Conservation (phyloP, 1,140 invertebrate species). For the Achroia grisella region DNA sequence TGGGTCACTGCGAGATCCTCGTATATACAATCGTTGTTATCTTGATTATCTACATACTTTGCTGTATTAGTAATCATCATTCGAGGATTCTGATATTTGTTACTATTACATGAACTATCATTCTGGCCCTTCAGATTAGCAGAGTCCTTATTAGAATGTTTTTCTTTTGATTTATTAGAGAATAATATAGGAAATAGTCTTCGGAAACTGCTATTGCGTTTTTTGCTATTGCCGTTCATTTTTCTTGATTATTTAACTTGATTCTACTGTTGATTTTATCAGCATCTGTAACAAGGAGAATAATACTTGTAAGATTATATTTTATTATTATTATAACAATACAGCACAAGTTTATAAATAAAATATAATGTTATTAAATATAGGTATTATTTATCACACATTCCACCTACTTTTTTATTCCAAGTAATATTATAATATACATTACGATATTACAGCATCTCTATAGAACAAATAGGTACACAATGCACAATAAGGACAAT, state of each 20-base stretch:
- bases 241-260: conserved; percentile 1
- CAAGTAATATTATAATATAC: too few relatives aligned
- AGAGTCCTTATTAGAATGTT: conserved; percentile 26
- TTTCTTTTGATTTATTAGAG: conserved; percentile 46
- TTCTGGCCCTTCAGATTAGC: conserved; percentile 17
- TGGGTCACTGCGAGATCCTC: conserved; percentile 45
- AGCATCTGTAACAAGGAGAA: background rate
- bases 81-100: conserved; percentile 49
- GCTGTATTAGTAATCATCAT: conserved; percentile 10
- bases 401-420: too few relatives aligned
- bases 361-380: too few relatives aligned
- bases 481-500: too few relatives aligned
- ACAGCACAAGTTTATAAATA: too few relatives aligned
- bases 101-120: conserved; percentile 23
- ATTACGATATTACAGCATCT: too few relatives aligned
- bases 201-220: conserved; percentile 47
- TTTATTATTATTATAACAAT: too few relatives aligned
- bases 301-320: too few relatives aligned
- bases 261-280: too few relatives aligned
- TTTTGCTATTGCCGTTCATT: conserved; percentile 52
- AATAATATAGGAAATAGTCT: conserved; percentile 62
- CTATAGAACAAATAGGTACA: too few relatives aligned
- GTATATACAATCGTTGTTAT: conserved; percentile 45
- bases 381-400: too few relatives aligned
- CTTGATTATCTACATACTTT: conserved; percentile 3